A percentile compares a stretch with the other conserved stretches of the same genome.
phyloP scores from a whole-genome alignment of 2,113 vertebrate genomes.

The Ellobius talpinus region DNA sequence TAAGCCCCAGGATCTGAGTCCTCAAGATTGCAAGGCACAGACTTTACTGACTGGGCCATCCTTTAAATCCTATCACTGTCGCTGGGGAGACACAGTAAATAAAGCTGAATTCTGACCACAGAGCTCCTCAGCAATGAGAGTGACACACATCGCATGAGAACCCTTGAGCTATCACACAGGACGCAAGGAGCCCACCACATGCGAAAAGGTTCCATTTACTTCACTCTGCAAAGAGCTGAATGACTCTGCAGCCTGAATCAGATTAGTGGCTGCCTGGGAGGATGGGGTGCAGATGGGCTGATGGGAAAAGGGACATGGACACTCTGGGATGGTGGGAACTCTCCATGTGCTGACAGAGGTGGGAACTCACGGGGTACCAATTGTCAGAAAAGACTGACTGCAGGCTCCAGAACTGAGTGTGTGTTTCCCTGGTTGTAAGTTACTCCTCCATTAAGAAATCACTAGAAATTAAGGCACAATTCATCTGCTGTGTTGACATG shows the following conservation, averaged over 20 bases:
- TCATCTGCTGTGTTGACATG: neutral
- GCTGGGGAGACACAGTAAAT: neutral
- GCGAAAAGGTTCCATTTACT: neutral
- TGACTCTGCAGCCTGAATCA: neutral
- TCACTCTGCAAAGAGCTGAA: neutral
- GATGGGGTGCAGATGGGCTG: neutral
- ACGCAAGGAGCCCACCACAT: neutral
- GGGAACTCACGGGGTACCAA: neutral
- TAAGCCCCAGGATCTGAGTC: neutral
- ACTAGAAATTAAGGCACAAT: neutral
- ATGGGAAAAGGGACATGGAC: neutral
- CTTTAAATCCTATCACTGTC: neutral
- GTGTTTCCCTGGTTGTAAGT: neutral
- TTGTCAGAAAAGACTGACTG: neutral
- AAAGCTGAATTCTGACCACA: neutral
- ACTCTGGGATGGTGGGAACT: neutral
- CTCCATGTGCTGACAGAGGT: neutral
- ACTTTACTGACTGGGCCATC: neutral
- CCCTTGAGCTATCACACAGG: neutral
- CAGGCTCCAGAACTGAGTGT: neutral
- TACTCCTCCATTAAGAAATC: neutral
- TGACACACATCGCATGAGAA: no score
- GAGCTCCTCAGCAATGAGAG: neutral
- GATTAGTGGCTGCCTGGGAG: neutral
- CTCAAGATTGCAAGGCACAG: neutral